A percentile compares a stretch with the other conserved stretches of the same genome.
Conservation (phyloP, 2,113 vertebrate genomes). For the Myotis lucifugus region DNA sequence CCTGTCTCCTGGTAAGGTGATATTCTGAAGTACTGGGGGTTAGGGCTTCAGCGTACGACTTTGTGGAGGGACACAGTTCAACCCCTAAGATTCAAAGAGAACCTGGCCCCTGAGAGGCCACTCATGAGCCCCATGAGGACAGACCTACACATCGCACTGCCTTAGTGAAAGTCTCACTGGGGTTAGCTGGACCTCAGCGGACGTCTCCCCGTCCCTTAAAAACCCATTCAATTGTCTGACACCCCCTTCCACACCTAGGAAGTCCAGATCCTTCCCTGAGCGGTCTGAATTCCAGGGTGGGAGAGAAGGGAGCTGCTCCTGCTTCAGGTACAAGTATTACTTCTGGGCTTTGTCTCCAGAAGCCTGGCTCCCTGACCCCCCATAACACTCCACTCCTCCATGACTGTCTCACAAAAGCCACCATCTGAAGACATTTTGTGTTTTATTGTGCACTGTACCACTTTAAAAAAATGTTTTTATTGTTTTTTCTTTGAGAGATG, state of each 20-base stretch:
- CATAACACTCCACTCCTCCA: neutral
- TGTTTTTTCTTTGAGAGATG: neutral
- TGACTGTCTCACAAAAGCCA: neutral
- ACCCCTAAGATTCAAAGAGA: neutral
- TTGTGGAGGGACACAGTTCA: neutral
- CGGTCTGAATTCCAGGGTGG: neutral
- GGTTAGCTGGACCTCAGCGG: neutral
- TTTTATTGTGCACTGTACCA: neutral
- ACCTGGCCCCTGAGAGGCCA: neutral
- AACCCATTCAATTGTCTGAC: neutral
- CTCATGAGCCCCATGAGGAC: neutral
- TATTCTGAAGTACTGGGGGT: neutral
- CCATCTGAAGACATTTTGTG: neutral
- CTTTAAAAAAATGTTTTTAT: neutral
- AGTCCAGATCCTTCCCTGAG: neutral
- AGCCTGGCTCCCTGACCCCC: neutral
- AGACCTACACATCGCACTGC: fast-evolving
- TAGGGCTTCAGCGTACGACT: neutral
- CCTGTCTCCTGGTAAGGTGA: neutral
- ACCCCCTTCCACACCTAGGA: neutral
- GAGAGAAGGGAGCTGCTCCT: neutral
- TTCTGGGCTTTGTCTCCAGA: too few species aligned
- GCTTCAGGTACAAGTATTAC: neutral
- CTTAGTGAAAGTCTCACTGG: neutral
- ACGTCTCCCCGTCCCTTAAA: neutral